phyloP scores from a whole-genome alignment of 2,113 vertebrate genomes.

The Oenanthe oenanthe region DNA sequence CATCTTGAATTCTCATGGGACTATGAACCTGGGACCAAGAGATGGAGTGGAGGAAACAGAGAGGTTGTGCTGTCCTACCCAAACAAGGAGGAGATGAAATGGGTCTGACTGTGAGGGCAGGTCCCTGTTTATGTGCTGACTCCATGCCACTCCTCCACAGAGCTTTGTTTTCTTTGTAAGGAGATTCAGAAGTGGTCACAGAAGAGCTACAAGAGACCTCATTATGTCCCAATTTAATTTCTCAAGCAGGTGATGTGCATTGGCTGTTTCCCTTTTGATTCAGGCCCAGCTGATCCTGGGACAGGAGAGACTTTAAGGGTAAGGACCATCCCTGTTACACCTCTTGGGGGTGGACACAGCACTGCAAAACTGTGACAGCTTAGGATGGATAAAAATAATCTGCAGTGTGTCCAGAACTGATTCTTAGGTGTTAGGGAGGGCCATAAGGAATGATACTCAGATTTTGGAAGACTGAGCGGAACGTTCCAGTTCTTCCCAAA shows the following conservation, averaged over 20 bases:
- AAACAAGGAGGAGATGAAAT: neutral
- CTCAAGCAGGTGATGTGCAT: too few relatives aligned
- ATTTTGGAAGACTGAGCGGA: slow-evolving; percentile 38
- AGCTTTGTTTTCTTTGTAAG: neutral
- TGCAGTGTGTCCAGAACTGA: neutral
- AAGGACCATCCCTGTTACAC: neutral
- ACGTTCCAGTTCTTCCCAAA: slow-evolving; percentile 43
- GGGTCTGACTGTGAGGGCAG: neutral
- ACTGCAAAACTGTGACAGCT: accelerated
- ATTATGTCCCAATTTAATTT: neutral
- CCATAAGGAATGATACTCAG: neutral
- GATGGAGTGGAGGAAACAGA: neutral
- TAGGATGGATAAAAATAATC: slow-evolving; percentile 28
- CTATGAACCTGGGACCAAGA: neutral
- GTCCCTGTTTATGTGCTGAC: neutral
- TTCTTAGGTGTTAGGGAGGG: slow-evolving; percentile 24
- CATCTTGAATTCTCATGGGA: neutral
- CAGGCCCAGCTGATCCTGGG: neutral
- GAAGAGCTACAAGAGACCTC: neutral
- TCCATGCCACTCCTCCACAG: neutral
- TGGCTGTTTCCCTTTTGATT: neutral
- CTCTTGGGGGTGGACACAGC: neutral
- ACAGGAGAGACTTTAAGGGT: neutral
- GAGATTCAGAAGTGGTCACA: neutral
- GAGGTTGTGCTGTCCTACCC: neutral